Conservation (phyloP, 2,888 invertebrate species). For the Drosophila flavopinicola region DNA sequence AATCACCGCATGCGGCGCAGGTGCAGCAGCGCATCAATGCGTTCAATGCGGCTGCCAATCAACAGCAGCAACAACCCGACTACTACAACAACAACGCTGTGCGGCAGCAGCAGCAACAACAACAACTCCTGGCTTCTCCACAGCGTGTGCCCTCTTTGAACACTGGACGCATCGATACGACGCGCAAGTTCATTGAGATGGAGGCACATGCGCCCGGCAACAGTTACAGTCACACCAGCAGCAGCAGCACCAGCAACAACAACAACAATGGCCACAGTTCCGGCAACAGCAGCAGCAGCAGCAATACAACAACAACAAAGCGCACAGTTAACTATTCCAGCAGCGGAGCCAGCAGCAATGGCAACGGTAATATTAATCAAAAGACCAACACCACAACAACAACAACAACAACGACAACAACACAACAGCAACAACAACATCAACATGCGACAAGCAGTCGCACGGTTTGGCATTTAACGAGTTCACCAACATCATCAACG, state of each 20-base stretch:
- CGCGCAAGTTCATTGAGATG: slow-evolving; percentile 80
- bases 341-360: slow-evolving; percentile 70
- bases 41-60: slow-evolving; percentile 77
- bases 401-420: slow-evolving; percentile 47
- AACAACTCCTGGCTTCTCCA: slow-evolving; percentile 47
- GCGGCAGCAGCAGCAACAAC: slow-evolving; percentile 56
- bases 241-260: slow-evolving; percentile 44
- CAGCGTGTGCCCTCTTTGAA: slow-evolving; percentile 62
- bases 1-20: slow-evolving; percentile 64
- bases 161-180: slow-evolving; percentile 62
- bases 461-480: slow-evolving; percentile 83
- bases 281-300: slow-evolving; percentile 55
- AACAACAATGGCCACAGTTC: slow-evolving; percentile 52
- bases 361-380: slow-evolving; percentile 70
- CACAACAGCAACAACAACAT: slow-evolving; percentile 56
- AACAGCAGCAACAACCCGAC: slow-evolving; percentile 64
- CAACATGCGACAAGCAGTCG: slow-evolving; percentile 80
- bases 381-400: slow-evolving; percentile 41
- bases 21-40: slow-evolving; percentile 82
- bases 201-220: slow-evolving; percentile 64
- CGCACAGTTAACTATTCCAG: slow-evolving; percentile 65
- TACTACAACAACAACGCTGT: slow-evolving; percentile 58
- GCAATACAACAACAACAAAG: slow-evolving; percentile 30
- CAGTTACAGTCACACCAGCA: slow-evolving; percentile 20
- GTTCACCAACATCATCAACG: slow-evolving; percentile 72